Conservation (phyloP, 2,888 invertebrate species). For the Plagodis pulveraria region DNA sequence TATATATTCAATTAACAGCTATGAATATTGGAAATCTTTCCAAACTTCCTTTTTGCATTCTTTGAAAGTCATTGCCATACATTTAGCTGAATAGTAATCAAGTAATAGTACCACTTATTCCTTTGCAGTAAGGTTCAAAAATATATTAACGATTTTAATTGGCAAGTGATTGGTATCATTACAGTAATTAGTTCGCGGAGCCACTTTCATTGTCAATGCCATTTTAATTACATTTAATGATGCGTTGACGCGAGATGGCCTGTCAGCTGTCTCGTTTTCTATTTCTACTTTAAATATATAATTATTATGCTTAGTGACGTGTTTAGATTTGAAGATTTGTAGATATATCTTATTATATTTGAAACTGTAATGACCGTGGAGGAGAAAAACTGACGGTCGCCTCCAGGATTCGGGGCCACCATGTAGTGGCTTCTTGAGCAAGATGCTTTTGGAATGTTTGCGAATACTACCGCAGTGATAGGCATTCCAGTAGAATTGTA, state of each 20-base stretch:
- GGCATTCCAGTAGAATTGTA: too few species aligned
- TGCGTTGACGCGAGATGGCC: conserved; percentile 6
- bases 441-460: too few species aligned
- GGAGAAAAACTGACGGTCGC: too few species aligned
- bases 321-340: too few species aligned
- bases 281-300: background rate
- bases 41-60: background rate
- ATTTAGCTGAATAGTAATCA: background rate
- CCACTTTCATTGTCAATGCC: conserved; percentile 29
- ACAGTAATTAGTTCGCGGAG: conserved; percentile 21
- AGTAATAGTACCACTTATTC: conserved; percentile 1
- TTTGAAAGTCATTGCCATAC: background rate
- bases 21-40: background rate
- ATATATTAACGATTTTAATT: conserved; percentile 3
- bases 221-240: conserved; percentile 8
- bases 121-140: conserved; percentile 1
- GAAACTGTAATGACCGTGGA: too few species aligned
- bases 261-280: conserved; percentile 1
- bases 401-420: too few species aligned
- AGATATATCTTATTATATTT: too few species aligned
- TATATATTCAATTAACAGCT: background rate
- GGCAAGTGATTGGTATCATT: conserved; percentile 9
- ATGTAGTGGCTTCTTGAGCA: too few species aligned
- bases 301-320: background rate
- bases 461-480: too few species aligned